These are phyloP conservation scores for Eudorcas thomsonii DNA, from an alignment of 2,113 vertebrate species.

Conservation along the genomic window DNA sequence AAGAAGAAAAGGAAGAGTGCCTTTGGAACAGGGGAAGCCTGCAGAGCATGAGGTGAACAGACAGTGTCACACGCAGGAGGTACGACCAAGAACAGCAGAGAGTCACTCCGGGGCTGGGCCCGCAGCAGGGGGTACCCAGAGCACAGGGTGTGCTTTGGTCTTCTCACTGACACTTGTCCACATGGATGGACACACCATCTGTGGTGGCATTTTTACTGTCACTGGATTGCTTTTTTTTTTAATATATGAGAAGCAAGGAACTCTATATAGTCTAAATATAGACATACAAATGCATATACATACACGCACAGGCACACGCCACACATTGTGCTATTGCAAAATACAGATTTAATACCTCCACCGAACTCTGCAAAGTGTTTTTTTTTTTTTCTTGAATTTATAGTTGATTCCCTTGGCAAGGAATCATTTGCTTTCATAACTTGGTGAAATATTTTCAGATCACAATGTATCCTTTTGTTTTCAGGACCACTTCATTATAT, in stretches of 20 bases:
- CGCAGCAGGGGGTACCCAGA: not conserved
- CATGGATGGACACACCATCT: slow-evolving; percentile 60
- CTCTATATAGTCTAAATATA: not conserved
- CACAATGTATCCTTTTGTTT: slow-evolving; percentile 47
- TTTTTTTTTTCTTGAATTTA: slow-evolving; percentile 31
- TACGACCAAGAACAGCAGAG: not conserved
- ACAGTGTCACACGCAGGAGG: not conserved
- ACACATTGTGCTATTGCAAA: slow-evolving; percentile 5
- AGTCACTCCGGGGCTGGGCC: not conserved
- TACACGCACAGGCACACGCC: not conserved
- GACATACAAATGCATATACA: not conserved
- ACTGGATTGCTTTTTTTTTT: not conserved
- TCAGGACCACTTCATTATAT: slow-evolving; percentile 32
- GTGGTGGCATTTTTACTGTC: slow-evolving; percentile 14
- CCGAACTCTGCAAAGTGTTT: not conserved
- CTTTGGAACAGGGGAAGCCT: not conserved
- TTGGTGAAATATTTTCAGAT: slow-evolving; percentile 48
- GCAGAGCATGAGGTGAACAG: not conserved
- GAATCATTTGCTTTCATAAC: slow-evolving; percentile 40
- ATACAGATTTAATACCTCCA: not conserved
- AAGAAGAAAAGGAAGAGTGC: not conserved
- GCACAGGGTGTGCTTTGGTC: not conserved
- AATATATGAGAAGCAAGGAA: slow-evolving; percentile 10
- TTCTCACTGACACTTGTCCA: slow-evolving; percentile 27
- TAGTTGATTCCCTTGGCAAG: slow-evolving; percentile 43